Percentiles rank a stretch among this genome's conserved stretches.
These are phyloP conservation scores for Notothenia rossii DNA, from an alignment of 2,113 vertebrate species.

Conservation along the genomic window DNA sequence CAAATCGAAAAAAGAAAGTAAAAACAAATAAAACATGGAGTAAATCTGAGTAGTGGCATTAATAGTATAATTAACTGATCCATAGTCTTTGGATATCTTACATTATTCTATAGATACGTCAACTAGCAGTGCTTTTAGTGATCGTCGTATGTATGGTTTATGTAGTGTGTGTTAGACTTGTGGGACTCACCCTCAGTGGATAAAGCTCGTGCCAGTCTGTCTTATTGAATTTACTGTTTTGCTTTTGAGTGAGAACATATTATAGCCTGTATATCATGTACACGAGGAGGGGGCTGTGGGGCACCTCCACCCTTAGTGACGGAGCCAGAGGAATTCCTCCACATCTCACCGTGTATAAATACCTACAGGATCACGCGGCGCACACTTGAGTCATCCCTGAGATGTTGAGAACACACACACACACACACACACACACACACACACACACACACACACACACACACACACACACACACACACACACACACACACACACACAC, in stretches of 20 bases:
- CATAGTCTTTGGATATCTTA: background rate
- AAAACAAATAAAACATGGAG: no score
- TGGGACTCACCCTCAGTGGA: background rate
- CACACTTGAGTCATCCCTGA: constrained; percentile 65
- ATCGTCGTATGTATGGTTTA: background rate
- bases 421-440: constrained; percentile 35
- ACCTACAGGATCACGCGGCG: constrained; percentile 42
- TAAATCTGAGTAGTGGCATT: no score
- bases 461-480: constrained; percentile 40
- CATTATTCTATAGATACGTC: background rate
- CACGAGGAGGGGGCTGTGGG: background rate
- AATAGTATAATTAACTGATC: background rate
- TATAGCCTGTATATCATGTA: background rate
- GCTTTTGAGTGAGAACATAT: background rate
- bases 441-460: constrained; percentile 41
- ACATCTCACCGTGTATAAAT: constrained; percentile 60
- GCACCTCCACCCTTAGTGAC: background rate
- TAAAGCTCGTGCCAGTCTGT: background rate
- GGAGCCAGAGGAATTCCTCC: constrained; percentile 64
- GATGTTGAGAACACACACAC: constrained; percentile 38
- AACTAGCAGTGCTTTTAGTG: background rate
- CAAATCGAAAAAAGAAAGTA: no score
- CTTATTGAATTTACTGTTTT: background rate
- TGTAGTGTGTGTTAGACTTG: background rate
- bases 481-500: constrained; percentile 41